Percentiles rank a stretch among this genome's conserved stretches.
These are phyloP conservation scores for Cephus runcator DNA, from an alignment of 2,888 invertebrate genomes.

Conservation along the genomic window DNA sequence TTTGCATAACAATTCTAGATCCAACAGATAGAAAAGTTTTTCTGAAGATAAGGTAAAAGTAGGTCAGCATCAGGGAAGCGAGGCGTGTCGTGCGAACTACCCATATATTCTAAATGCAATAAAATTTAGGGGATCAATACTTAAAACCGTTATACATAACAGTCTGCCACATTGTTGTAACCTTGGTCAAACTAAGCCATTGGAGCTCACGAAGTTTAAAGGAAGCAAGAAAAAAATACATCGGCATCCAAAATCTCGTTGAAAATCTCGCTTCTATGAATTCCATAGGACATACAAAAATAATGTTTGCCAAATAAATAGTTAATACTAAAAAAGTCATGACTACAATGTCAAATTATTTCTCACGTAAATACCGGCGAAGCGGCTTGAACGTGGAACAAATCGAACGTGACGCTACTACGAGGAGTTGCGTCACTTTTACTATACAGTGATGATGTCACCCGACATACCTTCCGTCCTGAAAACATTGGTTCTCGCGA, in stretches of 20 bases:
- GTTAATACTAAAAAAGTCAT: not conserved
- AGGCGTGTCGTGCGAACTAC: not conserved
- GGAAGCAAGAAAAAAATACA: not conserved
- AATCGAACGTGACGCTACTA: constrained; percentile 47
- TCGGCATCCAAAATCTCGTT: not conserved
- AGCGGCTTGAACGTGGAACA: constrained; percentile 19
- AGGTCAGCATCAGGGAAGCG: not conserved
- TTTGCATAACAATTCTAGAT: not conserved
- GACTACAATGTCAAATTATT: not conserved
- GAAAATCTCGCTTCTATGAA: not conserved
- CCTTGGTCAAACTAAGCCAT: not conserved
- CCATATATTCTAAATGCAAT: not conserved
- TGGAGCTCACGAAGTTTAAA: not conserved
- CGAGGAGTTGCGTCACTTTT: constrained; percentile 56
- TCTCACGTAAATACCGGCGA: not conserved
- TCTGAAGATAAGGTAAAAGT: not conserved
- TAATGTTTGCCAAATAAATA: not conserved
- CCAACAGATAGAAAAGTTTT: not conserved
- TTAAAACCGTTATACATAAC: not conserved
- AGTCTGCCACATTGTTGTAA: not conserved
- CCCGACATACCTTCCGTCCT: constrained; percentile 45
- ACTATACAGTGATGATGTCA: constrained; percentile 63
- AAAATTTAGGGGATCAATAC: not conserved
- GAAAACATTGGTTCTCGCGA: constrained; percentile 50
- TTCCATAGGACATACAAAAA: not conserved